Conservation (phyloP, 1,140 invertebrate genomes). For the Nasonia vitripennis region DNA sequence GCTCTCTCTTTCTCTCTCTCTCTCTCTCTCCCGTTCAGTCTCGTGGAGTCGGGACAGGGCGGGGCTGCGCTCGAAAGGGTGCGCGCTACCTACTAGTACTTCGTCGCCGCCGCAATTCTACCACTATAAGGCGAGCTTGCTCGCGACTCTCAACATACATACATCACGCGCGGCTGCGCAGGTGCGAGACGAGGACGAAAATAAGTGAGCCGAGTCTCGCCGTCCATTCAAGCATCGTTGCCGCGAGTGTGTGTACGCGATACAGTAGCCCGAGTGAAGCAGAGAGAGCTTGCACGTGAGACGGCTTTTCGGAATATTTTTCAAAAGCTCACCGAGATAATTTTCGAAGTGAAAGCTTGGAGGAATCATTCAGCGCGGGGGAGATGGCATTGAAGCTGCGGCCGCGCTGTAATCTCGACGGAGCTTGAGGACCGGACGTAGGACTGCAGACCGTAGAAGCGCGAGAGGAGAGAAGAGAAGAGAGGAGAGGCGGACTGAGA, state of each 20-base stretch:
- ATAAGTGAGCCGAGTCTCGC: constrained; percentile 49
- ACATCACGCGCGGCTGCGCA: constrained; percentile 13
- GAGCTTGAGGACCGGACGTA: background rate
- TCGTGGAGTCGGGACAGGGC: constrained; percentile 62
- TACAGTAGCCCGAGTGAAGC: background rate
- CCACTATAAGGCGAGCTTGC: background rate
- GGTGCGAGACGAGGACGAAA: constrained; percentile 66
- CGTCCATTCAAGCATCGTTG: background rate
- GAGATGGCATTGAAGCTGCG: no score
- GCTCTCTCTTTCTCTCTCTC: background rate
- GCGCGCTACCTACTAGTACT: constrained; percentile 53
- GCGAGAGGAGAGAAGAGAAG: constrained; percentile 37
- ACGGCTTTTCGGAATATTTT: no score
- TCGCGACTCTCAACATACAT: background rate
- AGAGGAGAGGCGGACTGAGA: constrained; percentile 39
- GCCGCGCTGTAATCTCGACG: background rate
- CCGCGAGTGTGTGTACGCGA: background rate
- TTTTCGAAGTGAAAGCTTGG: background rate
- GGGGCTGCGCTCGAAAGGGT: constrained; percentile 71
- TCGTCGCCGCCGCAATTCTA: constrained; percentile 14
- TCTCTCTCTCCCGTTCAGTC: background rate
- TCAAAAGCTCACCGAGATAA: background rate
- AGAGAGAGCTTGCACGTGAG: background rate
- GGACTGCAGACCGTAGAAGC: no score
- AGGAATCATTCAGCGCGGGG: no score